Evolutionary conservation across 2,113 vertebrate genomes (phyloP).

Genomic region (Austrofundulus limnaeus): DNA sequence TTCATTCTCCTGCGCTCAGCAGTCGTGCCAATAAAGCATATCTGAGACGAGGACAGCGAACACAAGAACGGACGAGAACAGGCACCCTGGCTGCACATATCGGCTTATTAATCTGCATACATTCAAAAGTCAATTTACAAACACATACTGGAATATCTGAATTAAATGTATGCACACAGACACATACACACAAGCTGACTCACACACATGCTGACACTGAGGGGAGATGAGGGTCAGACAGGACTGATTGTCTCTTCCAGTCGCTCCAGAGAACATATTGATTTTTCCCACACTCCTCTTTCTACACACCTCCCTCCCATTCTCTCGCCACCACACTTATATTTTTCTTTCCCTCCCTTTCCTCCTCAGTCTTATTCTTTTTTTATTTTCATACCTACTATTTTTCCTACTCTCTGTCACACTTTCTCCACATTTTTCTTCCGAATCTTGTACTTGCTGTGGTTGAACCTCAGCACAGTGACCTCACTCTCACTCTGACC

Average conservation of each 20-base stretch:
- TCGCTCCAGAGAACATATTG: conserved; percentile 76
- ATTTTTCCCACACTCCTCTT: conserved; percentile 82
- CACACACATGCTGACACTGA: conserved; percentile 49
- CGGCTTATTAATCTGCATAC: conserved; percentile 1
- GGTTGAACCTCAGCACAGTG: not conserved
- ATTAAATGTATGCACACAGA: conserved; percentile 33
- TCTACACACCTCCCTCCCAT: conserved; percentile 61
- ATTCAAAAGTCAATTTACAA: conserved; percentile 40
- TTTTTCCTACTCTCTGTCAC: conserved; percentile 10
- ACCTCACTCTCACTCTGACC: conserved; percentile 10
- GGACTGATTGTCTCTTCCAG: conserved; percentile 79
- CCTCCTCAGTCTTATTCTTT: conserved; percentile 26
- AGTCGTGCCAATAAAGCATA: conserved; percentile 56
- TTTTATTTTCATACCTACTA: conserved; percentile 22
- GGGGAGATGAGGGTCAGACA: conserved; percentile 72
- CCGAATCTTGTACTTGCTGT: conserved; percentile 8
- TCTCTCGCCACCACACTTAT: conserved; percentile 42
- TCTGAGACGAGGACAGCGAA: conserved; percentile 65
- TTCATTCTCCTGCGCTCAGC: conserved; percentile 58
- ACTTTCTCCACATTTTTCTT: conserved; percentile 1
- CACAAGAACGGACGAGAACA: conserved; percentile 18
- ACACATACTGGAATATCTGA: conserved; percentile 27
- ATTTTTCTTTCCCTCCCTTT: conserved; percentile 49
- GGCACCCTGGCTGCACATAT: conserved; percentile 5
- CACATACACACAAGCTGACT: conserved; percentile 10